phyloP scores from a whole-genome alignment of 2,888 invertebrate genomes.

The Harpalus rubripes region DNA sequence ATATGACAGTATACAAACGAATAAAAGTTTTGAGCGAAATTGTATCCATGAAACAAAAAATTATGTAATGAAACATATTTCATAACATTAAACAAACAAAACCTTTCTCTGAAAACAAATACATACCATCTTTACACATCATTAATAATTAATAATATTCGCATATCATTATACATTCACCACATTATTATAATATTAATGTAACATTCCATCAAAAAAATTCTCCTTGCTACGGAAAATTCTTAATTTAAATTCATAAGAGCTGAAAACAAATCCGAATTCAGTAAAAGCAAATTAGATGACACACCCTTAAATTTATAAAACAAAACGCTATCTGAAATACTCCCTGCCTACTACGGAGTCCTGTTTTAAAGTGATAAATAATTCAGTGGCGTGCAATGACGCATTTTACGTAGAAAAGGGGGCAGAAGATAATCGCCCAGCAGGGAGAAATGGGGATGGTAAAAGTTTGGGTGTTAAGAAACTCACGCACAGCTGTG shows the following conservation, averaged over 20 bases:
- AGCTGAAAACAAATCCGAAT: not conserved
- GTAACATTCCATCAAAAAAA: constrained; percentile 9
- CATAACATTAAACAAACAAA: not conserved
- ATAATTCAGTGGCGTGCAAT: constrained; percentile 60
- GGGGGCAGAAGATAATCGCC: constrained; percentile 22
- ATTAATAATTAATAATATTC: not conserved
- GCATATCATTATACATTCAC: not conserved
- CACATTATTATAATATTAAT: constrained; percentile 8
- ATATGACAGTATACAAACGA: not conserved
- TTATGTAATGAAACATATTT: not conserved
- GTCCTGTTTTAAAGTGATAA: constrained; percentile 28
- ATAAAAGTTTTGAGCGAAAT: not conserved
- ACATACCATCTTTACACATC: not conserved
- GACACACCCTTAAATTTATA: not conserved
- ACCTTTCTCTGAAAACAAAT: not conserved
- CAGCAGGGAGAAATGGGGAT: not conserved
- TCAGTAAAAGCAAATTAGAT: not conserved
- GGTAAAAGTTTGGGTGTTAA: constrained; percentile 42
- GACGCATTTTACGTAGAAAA: constrained; percentile 46
- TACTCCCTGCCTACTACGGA: not conserved
- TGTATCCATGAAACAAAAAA: not conserved
- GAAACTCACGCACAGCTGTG: constrained; percentile 49
- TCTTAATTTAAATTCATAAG: constrained; percentile 21
- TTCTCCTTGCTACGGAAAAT: constrained; percentile 7
- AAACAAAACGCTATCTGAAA: not conserved